A percentile compares a stretch with the other conserved stretches of the same genome.
phyloP scores from a whole-genome alignment of 2,113 vertebrate species.

The Grus americana region DNA sequence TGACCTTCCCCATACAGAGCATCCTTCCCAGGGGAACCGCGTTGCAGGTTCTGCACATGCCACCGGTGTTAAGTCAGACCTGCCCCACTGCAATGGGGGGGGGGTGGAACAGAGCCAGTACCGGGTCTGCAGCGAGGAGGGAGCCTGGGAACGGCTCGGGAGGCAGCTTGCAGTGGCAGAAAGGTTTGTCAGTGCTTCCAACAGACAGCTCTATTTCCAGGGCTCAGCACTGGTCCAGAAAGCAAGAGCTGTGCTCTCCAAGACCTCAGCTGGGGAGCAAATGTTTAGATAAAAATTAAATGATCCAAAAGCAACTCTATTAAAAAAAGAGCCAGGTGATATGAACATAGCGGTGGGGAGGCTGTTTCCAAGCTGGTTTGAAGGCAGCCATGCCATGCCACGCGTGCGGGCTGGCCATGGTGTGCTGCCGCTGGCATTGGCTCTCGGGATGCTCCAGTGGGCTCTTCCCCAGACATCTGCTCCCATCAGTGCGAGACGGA shows the following conservation, averaged over 20 bases:
- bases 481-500: accelerated
- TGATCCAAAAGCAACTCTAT: neutral
- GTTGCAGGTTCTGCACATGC: accelerated
- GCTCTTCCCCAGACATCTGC: neutral
- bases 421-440: accelerated
- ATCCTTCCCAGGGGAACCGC: neutral
- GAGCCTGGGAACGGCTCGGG: neutral
- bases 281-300: constrained; percentile 31
- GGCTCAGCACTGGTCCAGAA: neutral
- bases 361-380: neutral
- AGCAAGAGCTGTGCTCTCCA: neutral
- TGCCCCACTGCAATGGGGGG: too few relatives aligned
- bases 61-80: neutral
- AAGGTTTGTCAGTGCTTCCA: neutral
- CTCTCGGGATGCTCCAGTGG: neutral
- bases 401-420: accelerated
- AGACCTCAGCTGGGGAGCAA: constrained; percentile 1
- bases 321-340: neutral
- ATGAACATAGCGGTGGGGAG: neutral
- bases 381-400: neutral
- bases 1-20: neutral
- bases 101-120: neutral
- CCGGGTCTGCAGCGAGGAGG: neutral
- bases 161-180: neutral
- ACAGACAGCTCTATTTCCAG: neutral